Evolutionary conservation across 2,888 invertebrate species (phyloP).

Genomic region (Nephrotoma flavescens): DNA sequence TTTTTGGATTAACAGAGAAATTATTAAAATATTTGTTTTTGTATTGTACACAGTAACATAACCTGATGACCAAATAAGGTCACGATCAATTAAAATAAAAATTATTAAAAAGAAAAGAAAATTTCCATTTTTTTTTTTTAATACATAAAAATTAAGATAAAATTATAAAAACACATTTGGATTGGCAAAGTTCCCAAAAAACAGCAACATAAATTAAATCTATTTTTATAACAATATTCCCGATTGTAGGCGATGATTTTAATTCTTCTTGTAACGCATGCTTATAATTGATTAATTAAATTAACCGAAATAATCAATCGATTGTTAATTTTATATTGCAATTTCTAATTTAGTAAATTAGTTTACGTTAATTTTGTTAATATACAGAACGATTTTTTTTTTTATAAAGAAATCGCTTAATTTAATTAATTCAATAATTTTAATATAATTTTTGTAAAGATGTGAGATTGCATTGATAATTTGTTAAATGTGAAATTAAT

Average conservation of each 20-base stretch:
- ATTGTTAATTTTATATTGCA: neutral
- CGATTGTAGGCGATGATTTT: neutral
- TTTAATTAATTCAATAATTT: neutral
- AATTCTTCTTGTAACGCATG: neutral
- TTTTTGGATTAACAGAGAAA: neutral
- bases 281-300: neutral
- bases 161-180: neutral
- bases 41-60: conserved; percentile 10
- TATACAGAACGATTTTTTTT: neutral
- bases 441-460: neutral
- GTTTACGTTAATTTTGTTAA: neutral
- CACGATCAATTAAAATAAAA: conserved; percentile 3
- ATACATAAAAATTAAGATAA: conserved; percentile 5
- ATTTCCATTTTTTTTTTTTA: neutral
- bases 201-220: neutral
- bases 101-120: neutral
- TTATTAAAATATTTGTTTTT: neutral
- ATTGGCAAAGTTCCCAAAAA: neutral
- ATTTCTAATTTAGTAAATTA: neutral
- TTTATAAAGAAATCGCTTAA: neutral
- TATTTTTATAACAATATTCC: neutral
- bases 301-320: neutral
- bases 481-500: neutral
- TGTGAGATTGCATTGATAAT: neutral
- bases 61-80: conserved; percentile 15